A percentile compares a stretch with the other conserved stretches of the same genome.
These are phyloP conservation scores for Hyles lineata DNA, from an alignment of 2,888 invertebrate species.

Conservation along the genomic window DNA sequence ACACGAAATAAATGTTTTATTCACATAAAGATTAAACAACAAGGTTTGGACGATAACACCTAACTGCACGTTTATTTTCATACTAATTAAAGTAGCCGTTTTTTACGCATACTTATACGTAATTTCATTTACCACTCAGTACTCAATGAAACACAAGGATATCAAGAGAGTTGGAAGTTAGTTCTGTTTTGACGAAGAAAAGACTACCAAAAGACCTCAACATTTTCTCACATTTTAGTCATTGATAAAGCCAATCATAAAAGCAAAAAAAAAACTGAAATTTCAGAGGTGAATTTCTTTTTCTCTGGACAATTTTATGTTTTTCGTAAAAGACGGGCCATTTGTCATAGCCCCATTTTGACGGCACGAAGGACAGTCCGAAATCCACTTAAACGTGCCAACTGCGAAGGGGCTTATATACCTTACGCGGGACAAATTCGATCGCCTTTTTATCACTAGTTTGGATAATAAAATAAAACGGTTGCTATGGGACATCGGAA, in stretches of 20 bases:
- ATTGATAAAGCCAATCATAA: not conserved
- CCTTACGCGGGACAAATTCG: constrained; percentile 27
- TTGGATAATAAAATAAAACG: constrained; percentile 24
- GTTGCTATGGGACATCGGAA: not conserved
- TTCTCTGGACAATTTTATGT: constrained; percentile 48
- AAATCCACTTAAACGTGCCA: constrained; percentile 41
- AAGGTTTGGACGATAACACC: too few species aligned
- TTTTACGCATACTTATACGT: too few species aligned
- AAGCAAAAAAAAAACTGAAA: not conserved
- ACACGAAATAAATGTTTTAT: too few species aligned
- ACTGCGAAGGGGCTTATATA: constrained; percentile 13
- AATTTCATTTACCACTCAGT: too few species aligned
- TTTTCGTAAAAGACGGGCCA: constrained; percentile 50
- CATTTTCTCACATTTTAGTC: not conserved
- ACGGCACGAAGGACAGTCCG: constrained; percentile 36
- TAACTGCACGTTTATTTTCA: too few species aligned
- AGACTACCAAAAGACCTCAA: not conserved
- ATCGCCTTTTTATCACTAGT: constrained; percentile 25
- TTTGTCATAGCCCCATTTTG: constrained; percentile 57
- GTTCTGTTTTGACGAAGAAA: too few species aligned
- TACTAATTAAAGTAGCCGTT: too few species aligned
- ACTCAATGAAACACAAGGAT: too few species aligned
- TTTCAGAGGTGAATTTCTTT: not conserved
- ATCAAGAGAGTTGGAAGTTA: too few species aligned
- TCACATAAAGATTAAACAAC: not conserved